Evolutionary conservation across 1,140 invertebrate species (phyloP).

Genomic region (Psix sp.): DNA sequence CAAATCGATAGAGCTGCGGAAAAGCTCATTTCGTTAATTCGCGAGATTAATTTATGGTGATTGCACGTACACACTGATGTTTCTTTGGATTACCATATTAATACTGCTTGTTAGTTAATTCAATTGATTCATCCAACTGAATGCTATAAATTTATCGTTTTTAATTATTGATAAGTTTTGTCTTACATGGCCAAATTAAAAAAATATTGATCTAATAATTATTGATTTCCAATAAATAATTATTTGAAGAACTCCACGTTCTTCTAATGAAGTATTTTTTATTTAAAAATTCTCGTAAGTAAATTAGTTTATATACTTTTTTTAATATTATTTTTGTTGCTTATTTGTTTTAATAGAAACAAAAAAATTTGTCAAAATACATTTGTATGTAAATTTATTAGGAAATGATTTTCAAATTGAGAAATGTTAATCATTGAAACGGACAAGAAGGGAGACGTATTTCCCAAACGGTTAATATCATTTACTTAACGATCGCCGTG

Average conservation of each 20-base stretch:
- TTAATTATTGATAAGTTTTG: conserved; percentile 3
- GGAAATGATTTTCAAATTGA: conserved; percentile 22
- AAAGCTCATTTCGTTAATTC: conserved; percentile 13
- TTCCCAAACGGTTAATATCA: conserved; percentile 54
- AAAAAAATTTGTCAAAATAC: conserved; percentile 3
- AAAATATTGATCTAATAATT: conserved; percentile 10
- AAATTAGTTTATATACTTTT: no score
- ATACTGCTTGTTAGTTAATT: conserved; percentile 10
- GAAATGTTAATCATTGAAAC: conserved; percentile 28
- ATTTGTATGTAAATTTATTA: conserved; percentile 7
- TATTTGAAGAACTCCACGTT: no score
- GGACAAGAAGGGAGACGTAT: conserved; percentile 39
- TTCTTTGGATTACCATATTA: conserved; percentile 10
- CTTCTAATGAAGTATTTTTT: no score
- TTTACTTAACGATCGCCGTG: conserved; percentile 48
- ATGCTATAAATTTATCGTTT: conserved; percentile 13
- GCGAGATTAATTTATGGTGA: conserved; percentile 4
- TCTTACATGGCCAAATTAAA: conserved; percentile 1
- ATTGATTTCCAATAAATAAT: not conserved
- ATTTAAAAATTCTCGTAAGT: no score
- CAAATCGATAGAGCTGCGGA: conserved; percentile 7
- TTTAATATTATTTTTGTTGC: no score
- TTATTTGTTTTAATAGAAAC: no score
- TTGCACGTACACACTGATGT: conserved; percentile 9
- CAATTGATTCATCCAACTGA: not conserved